phyloP scores from a whole-genome alignment of 2,888 invertebrate genomes.

The Biston stratarius region DNA sequence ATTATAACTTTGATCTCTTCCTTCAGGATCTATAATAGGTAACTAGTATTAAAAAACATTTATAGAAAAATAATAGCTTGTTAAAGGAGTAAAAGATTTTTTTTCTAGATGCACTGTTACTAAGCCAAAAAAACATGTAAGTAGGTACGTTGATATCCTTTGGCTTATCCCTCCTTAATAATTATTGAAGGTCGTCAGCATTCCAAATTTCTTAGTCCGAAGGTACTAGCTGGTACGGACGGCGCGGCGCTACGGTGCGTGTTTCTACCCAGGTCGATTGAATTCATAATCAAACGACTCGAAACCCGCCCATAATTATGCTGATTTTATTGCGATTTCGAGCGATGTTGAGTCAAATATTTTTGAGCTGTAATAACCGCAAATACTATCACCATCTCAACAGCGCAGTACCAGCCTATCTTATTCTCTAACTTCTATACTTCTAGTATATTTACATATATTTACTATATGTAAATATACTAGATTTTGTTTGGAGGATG shows the following conservation, averaged over 20 bases:
- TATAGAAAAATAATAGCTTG: no score
- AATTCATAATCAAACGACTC: conserved; percentile 30
- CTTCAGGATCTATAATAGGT: no score
- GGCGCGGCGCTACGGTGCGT: conserved; percentile 49
- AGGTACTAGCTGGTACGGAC: conserved; percentile 45
- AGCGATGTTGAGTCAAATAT: not conserved
- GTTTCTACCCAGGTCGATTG: conserved; percentile 25
- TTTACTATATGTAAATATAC: no score
- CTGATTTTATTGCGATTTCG: conserved; percentile 4
- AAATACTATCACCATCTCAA: not conserved
- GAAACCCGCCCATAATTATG: conserved; percentile 18
- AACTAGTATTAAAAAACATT: no score
- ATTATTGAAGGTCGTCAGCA: conserved; percentile 78
- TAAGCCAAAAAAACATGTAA: no score
- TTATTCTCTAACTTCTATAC: no score
- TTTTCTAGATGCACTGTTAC: no score
- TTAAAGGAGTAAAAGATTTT: no score
- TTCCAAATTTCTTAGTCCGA: conserved; percentile 80
- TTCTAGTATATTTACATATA: no score
- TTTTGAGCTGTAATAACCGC: not conserved
- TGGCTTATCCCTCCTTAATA: conserved; percentile 43
- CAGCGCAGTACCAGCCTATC: not conserved
- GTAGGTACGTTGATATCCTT: not conserved
- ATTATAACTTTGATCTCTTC: no score
- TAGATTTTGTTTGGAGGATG: no score